Percentiles rank a stretch among this genome's conserved stretches.
phyloP scores from a whole-genome alignment of 30 jellyfish, hydroid and myxozoan species.

The Cassiopea xamachana region DNA sequence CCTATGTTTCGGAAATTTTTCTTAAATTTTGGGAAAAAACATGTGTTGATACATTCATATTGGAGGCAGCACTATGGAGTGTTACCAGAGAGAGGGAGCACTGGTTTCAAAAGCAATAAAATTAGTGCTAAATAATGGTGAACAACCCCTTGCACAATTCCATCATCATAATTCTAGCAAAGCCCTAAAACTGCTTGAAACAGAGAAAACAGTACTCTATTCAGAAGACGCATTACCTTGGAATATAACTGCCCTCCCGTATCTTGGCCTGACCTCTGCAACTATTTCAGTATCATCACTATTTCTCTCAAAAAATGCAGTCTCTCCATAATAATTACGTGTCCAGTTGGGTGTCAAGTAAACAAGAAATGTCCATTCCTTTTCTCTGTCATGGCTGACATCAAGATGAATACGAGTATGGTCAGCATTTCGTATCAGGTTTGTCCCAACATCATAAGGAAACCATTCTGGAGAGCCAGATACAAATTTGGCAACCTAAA shows the following conservation, averaged over 20 bases:
- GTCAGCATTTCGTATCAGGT: constrained; percentile 90
- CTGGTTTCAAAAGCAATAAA: too few relatives aligned
- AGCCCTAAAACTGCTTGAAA: not conserved
- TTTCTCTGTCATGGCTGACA: constrained; percentile 53
- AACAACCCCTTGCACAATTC: too few relatives aligned
- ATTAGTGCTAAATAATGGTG: too few relatives aligned
- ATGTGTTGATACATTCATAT: too few relatives aligned
- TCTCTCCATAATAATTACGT: constrained; percentile 86
- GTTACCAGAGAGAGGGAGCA: too few relatives aligned
- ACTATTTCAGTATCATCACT: constrained; percentile 89
- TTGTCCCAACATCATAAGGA: constrained; percentile 92
- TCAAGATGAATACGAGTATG: constrained; percentile 90
- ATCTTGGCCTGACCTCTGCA: constrained; percentile 92
- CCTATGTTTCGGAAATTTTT: too few relatives aligned
- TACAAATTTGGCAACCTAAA: constrained; percentile 79
- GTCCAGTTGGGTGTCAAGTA: constrained; percentile 93
- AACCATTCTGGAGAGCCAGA: constrained; percentile 84
- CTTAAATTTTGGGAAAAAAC: too few relatives aligned
- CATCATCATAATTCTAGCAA: too few relatives aligned
- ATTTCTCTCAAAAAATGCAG: constrained; percentile 84
- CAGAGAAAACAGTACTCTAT: not conserved
- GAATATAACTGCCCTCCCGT: constrained; percentile 89
- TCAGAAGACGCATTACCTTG: constrained; percentile 54
- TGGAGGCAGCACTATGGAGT: too few relatives aligned
- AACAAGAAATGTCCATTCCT: constrained; percentile 87